Evolutionary conservation across 53 echinoderm and acorn worm species (phyloP).

Genomic region (Antedon mediterranea): DNA sequence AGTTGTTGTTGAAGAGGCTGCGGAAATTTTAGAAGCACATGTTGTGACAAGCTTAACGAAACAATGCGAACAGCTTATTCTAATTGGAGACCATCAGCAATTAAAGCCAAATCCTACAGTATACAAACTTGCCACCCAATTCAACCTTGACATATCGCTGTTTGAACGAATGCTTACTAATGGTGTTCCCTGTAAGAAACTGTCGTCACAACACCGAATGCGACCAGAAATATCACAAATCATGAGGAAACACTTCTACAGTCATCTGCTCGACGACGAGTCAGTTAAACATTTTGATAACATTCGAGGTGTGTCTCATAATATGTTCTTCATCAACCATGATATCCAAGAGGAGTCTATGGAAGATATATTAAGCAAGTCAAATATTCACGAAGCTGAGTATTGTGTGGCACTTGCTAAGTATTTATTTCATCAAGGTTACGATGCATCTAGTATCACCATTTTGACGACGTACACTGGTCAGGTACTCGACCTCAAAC

Average conservation of each 20-base stretch:
- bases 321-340: slow-evolving; percentile 66
- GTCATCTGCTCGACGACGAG: slow-evolving; percentile 33
- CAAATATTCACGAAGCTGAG: slow-evolving; percentile 56
- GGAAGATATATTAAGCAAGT: slow-evolving; percentile 49
- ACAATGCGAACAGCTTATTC: slow-evolving; percentile 60
- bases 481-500: too few relatives aligned
- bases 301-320: slow-evolving; percentile 24
- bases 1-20: too few relatives aligned
- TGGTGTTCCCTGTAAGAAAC: slow-evolving; percentile 40
- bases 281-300: slow-evolving; percentile 22
- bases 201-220: too few relatives aligned
- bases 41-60: too few relatives aligned
- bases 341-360: too few relatives aligned
- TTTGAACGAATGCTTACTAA: slow-evolving; percentile 74
- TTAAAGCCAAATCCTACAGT: slow-evolving; percentile 54
- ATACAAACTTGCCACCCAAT: too few relatives aligned
- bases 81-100: too few relatives aligned
- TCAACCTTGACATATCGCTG: slow-evolving; percentile 52
- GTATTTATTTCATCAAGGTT: slow-evolving; percentile 63
- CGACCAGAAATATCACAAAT: slow-evolving; percentile 34
- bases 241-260: slow-evolving; percentile 58
- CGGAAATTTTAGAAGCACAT: background rate
- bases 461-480: too few relatives aligned
- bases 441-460: too few relatives aligned
- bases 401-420: slow-evolving; percentile 43